A percentile compares a stretch with the other conserved stretches of the same genome.
phyloP scores from a whole-genome alignment of 2,797 vertebrate genomes.

The Gymnothorax javanicus region DNA sequence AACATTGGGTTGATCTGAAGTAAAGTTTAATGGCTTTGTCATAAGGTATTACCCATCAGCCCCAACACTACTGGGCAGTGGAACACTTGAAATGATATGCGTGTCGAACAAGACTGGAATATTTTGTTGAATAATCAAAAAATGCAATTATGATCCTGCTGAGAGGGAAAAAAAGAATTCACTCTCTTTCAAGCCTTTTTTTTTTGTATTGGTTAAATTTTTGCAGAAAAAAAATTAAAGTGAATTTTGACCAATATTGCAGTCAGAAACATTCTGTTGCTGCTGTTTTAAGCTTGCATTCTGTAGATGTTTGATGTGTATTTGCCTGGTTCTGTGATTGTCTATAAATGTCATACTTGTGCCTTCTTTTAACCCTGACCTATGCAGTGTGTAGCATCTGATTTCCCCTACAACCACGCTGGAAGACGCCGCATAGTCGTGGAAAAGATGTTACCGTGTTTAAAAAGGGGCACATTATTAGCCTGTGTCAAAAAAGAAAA shows the following conservation, averaged over 20 bases:
- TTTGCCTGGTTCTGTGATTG: slow-evolving; percentile 1
- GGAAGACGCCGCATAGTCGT: too few relatives aligned
- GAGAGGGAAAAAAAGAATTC: background rate
- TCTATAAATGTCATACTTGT: background rate
- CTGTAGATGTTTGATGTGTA: slow-evolving; percentile 15
- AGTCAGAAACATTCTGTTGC: background rate
- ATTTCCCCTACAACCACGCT: too few relatives aligned
- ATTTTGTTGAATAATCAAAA: background rate
- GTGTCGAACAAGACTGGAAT: background rate
- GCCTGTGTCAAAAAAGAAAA: too few relatives aligned
- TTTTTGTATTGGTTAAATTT: too few relatives aligned
- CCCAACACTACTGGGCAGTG: background rate
- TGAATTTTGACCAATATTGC: background rate
- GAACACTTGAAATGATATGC: background rate
- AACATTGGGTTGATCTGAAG: background rate
- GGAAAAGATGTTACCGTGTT: too few relatives aligned
- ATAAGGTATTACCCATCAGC: background rate
- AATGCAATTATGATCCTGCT: background rate
- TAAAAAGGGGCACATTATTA: too few relatives aligned
- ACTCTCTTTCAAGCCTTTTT: too few relatives aligned
- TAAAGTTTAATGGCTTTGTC: background rate
- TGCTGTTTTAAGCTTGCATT: slow-evolving; percentile 3
- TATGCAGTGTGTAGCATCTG: too few relatives aligned
- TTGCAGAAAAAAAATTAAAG: too few relatives aligned
- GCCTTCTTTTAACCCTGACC: too few relatives aligned